These are phyloP conservation scores for Ceratoteleas bidentatus DNA, from an alignment of 1,140 invertebrate species.

Conservation along the genomic window DNA sequence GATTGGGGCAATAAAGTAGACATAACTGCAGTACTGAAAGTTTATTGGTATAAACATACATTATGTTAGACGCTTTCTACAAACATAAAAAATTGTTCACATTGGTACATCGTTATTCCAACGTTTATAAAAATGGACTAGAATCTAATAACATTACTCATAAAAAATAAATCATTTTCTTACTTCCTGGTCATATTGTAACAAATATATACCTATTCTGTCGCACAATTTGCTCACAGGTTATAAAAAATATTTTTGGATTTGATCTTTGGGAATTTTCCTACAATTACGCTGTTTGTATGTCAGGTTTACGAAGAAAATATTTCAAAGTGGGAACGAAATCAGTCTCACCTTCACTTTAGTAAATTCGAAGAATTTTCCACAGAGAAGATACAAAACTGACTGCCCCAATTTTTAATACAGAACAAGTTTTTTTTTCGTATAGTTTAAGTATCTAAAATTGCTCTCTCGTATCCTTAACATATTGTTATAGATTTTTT, in stretches of 20 bases:
- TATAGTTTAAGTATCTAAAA: too few species aligned
- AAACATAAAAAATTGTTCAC: conserved; percentile 20
- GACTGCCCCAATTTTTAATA: too few species aligned
- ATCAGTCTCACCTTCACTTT: too few species aligned
- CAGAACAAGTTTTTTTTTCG: too few species aligned
- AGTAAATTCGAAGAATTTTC: too few species aligned
- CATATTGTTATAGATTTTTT: too few species aligned
- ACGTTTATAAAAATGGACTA: conserved; percentile 66
- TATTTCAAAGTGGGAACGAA: too few species aligned
- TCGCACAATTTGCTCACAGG: conserved; percentile 26
- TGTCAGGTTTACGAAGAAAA: background rate
- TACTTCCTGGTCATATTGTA: conserved; percentile 8
- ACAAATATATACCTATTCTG: conserved; percentile 56
- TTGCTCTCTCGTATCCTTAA: too few species aligned
- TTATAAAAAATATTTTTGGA: conserved; percentile 78
- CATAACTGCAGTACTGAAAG: conserved; percentile 7
- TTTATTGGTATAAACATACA: conserved; percentile 26
- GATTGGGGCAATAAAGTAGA: too few species aligned
- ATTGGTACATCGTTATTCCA: conserved; percentile 4
- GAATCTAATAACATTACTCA: conserved; percentile 69
- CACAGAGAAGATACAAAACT: too few species aligned
- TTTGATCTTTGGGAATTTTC: conserved; percentile 73
- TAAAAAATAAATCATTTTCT: conserved; percentile 36
- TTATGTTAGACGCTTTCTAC: conserved; percentile 21
- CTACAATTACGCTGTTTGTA: conserved; percentile 6